Evolutionary conservation across 2,888 invertebrate species (phyloP), one percentile per base, ranked within the genome.

Genomic region (Temnothorax rugatulus): DNA sequence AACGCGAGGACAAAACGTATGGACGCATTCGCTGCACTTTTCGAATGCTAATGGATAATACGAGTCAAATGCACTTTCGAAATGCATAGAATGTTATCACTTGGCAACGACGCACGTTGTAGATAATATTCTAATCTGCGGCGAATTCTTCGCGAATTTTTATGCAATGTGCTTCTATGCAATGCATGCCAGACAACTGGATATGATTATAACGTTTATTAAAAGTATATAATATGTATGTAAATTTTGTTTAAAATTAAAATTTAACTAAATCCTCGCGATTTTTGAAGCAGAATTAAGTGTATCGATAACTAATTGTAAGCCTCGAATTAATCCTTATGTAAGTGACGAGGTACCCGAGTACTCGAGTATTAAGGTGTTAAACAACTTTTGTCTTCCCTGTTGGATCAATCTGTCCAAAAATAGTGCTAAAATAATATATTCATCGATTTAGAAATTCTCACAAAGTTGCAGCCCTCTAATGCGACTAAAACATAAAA

Each of bases 101-200:
- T 69, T 79, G 79, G 29, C 77, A 69, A 29, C 29, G 41, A n/a
- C 68, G 44, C 44, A 34, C 15, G 25, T 54, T 77, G 52, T 77
- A 77, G 77, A 44, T 15, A 44, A 29, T 57, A 68, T 68, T 68
- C 54, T 77, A 77, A 77, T 77, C 77, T 57, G 34, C 44, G 21
- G 57, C 44, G 57, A 29, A 66, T 66, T 9, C 54, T 66, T 18
- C 25, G 54, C 41, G 54, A 77, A 69, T 68, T 29, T 77, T 29
- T 41, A 25, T 18, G 50, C 52, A 41, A 9, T 41, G 25, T 18
- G 41, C n/a, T 29, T 57, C 25, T 54, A 52, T 41, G 54, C 50
- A 18, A n/a, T 52, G 38, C 29, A 29, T 79, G 44, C 41, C 13
- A 68, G 41, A 79, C 15, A 54, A 54, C n/a, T 68, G 13, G 54